Conservation (phyloP, 2,113 vertebrate species). For the Saimiri boliviensis region DNA sequence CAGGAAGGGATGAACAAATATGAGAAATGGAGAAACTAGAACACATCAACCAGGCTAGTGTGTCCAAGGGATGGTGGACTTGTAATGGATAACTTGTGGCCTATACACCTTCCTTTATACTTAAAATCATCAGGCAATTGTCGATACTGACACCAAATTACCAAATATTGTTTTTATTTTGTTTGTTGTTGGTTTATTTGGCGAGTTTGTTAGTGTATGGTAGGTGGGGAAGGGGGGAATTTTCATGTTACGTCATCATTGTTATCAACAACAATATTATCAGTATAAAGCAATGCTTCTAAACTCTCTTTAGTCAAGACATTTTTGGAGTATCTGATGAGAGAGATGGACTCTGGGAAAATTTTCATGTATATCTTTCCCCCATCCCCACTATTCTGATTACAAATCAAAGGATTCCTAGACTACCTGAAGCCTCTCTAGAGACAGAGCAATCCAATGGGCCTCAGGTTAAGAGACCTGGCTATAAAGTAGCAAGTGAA, state of each 20-base stretch:
- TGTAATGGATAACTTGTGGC: not conserved
- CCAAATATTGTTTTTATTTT: not conserved
- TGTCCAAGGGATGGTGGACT: not conserved
- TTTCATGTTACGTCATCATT: not conserved
- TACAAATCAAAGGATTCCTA: not conserved
- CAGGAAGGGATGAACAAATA: not conserved
- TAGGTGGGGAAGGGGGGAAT: not conserved
- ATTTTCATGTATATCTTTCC: not conserved
- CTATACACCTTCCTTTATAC: not conserved
- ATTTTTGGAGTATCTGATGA: not conserved
- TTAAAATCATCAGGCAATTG: not conserved
- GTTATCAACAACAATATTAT: not conserved
- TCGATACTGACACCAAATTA: not conserved
- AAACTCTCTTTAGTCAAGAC: not conserved
- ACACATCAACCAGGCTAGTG: not conserved
- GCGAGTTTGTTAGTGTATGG: not conserved
- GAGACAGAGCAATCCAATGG: not conserved
- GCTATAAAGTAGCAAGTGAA: not conserved
- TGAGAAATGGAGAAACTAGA: not conserved
- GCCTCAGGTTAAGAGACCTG: not conserved
- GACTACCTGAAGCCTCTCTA: not conserved
- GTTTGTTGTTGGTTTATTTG: not conserved
- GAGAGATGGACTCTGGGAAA: not conserved
- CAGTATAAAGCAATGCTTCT: not conserved
- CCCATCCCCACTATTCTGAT: not conserved